Evolutionary conservation across 2,113 vertebrate species (phyloP).

Genomic region (Leptobrachium leishanense): DNA sequence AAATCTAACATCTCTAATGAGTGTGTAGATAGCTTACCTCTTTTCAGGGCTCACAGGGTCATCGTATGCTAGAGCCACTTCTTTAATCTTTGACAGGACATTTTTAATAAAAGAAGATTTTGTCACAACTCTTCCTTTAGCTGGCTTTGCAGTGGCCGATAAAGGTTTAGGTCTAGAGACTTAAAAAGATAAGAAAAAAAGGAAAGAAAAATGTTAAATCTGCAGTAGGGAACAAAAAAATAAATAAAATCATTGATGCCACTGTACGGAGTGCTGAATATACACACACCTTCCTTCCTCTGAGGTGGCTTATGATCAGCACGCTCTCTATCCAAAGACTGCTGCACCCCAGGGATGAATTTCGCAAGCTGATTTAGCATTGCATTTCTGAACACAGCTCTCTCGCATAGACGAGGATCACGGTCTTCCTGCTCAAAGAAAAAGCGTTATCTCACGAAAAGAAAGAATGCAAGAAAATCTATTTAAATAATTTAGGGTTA

Average conservation of each 20-base stretch:
- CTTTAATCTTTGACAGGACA: conserved; percentile 85
- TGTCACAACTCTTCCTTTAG: conserved; percentile 75
- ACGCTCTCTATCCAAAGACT: conserved; percentile 83
- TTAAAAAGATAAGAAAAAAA: conserved; percentile 53
- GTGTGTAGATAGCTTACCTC: no score
- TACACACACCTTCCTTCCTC: conserved; percentile 76
- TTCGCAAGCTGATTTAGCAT: conserved; percentile 86
- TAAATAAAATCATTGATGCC: no score
- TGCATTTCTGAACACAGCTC: conserved; percentile 82
- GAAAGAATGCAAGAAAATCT: not conserved
- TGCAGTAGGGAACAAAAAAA: no score
- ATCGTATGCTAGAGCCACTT: conserved; percentile 76
- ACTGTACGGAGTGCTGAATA: no score
- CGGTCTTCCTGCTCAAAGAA: conserved; percentile 72
- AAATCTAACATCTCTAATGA: no score
- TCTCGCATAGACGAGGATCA: conserved; percentile 81
- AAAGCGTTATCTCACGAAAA: not conserved
- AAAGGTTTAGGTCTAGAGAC: conserved; percentile 85
- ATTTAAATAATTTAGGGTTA: not conserved
- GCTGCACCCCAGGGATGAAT: conserved; percentile 84
- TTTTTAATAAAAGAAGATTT: conserved; percentile 87
- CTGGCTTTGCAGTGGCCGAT: conserved; percentile 80
- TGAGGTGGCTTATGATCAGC: conserved; percentile 76
- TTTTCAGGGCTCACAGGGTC: no score
- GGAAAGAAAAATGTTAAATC: not conserved